Evolutionary conservation across 2,888 invertebrate genomes (phyloP).

Genomic region (Tholera decimalis): DNA sequence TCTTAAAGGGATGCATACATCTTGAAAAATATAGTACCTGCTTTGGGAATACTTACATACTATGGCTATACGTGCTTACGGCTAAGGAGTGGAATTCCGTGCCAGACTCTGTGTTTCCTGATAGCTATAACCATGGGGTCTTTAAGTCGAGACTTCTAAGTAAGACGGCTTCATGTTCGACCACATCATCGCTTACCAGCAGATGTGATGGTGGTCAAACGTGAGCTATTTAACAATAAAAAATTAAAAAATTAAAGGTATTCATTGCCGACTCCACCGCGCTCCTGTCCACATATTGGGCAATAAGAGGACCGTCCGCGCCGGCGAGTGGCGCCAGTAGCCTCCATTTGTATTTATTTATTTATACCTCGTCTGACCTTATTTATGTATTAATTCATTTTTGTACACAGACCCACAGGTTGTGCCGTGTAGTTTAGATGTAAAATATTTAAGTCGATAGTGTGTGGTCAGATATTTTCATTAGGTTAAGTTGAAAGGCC

Average conservation of each 20-base stretch:
- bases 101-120: too few relatives aligned
- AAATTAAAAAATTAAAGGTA: background rate
- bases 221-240: too few relatives aligned
- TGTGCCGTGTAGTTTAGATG: slow-evolving; percentile 54
- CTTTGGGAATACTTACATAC: too few relatives aligned
- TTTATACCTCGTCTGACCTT: slow-evolving; percentile 87
- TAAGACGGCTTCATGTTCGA: too few relatives aligned
- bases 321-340: slow-evolving; percentile 90
- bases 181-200: too few relatives aligned
- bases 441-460: slow-evolving; percentile 41
- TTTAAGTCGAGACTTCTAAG: too few relatives aligned
- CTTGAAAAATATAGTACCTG: too few relatives aligned
- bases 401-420: slow-evolving; percentile 71
- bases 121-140: too few relatives aligned
- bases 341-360: slow-evolving; percentile 89
- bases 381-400: slow-evolving; percentile 89
- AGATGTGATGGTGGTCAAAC: too few relatives aligned
- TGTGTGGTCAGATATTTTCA: slow-evolving; percentile 32
- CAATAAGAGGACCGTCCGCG: slow-evolving; percentile 87
- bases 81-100: too few relatives aligned
- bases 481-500: background rate
- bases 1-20: too few relatives aligned
- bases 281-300: slow-evolving; percentile 75
- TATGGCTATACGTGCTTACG: too few relatives aligned
- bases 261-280: slow-evolving; percentile 67